Conservation (phyloP, 2,888 invertebrate genomes). For the Cryptophagus acutangulus region DNA sequence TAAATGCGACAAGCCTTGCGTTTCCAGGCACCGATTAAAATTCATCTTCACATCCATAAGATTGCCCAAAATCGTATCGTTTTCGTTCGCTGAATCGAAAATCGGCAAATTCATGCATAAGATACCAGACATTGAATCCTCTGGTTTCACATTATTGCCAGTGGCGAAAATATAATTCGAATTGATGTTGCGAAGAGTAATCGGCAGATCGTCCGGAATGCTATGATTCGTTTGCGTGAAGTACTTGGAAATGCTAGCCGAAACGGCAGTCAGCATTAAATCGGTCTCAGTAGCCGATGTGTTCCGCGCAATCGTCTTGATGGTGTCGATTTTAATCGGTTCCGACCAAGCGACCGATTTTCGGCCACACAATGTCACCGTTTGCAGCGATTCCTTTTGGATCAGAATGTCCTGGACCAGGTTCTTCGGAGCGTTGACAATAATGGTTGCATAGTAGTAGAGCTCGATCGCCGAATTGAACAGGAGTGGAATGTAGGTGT, state of each 20-base stretch:
- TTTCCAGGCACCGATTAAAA: constrained; percentile 46
- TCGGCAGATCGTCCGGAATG: constrained; percentile 57
- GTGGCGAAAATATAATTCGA: constrained; percentile 55
- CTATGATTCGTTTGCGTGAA: constrained; percentile 40
- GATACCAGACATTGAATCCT: constrained; percentile 54
- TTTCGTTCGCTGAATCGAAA: constrained; percentile 43
- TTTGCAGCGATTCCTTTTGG: constrained; percentile 54
- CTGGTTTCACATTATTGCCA: constrained; percentile 45
- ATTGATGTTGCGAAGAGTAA: constrained; percentile 55
- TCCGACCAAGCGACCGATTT: constrained; percentile 71
- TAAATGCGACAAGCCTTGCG: constrained; percentile 53
- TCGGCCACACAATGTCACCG: constrained; percentile 63
- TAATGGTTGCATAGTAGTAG: constrained; percentile 44
- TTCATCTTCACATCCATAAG: constrained; percentile 45
- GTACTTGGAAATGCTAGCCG: constrained; percentile 61
- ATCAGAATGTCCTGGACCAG: constrained; percentile 58
- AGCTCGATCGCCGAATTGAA: constrained; percentile 47
- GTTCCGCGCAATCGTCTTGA: constrained; percentile 56
- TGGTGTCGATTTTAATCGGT: constrained; percentile 54
- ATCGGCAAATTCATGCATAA: constrained; percentile 63
- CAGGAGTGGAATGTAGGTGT: constrained; percentile 48
- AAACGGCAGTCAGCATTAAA: constrained; percentile 58
- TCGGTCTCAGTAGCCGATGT: constrained; percentile 61
- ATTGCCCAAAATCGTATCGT: constrained; percentile 38
- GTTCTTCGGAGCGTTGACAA: constrained; percentile 50